Base-by-base conservation (phyloP, 2,888 invertebrate genomes). In the Meteorus cinctellus region DNA sequence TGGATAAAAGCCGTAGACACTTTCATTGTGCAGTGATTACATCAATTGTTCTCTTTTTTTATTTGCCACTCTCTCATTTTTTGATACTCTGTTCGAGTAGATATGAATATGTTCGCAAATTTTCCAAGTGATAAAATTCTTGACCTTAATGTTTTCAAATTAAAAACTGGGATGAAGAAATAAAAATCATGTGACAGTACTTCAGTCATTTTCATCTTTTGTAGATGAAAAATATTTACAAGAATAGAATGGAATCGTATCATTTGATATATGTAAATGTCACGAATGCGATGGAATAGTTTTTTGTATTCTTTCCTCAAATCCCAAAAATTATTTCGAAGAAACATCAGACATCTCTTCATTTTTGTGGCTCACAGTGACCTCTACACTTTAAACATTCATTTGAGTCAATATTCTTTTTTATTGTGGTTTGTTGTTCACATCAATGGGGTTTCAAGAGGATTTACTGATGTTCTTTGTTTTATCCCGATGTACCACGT, bases 1-100 rank as follows among this genome's bases (percentile, higher is more conserved):
- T 19, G 8, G 2, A 41, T 65, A 29, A 65, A 68, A 48, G 68
- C 29, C 10, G n/a, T 55, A 16, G 31, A 14, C 29, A 69, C 69
- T 69, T 69, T 69, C 55, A 34, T 69, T 69, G n/a, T 34, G 51
- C 34, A 12, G 67, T 55, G 51, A 69, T 69, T 51, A 51, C 55
- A 29, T 55, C 14, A 51, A 55, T 69, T 51, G 48, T 36, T 10
- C 24, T 65, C 62, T 67, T 34, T 65, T 27, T 67, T 36, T 24
- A n/a, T 24, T 27, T 45, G 19, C 8, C 34, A 4, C 16, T 29
- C 12, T 67, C 16, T 48, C 16, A 4, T n/a, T 48, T n/a, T n/a
- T 48, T n/a, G n/a, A 48, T 16, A 0, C n/a, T 48, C 3, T n/a
- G n/a, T 4, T 48, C n/a, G n/a, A 67, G 24, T 29, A 6, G 55